phyloP scores from a whole-genome alignment of 2,113 vertebrate species.

The Rhinolophus ferrumequinum region DNA sequence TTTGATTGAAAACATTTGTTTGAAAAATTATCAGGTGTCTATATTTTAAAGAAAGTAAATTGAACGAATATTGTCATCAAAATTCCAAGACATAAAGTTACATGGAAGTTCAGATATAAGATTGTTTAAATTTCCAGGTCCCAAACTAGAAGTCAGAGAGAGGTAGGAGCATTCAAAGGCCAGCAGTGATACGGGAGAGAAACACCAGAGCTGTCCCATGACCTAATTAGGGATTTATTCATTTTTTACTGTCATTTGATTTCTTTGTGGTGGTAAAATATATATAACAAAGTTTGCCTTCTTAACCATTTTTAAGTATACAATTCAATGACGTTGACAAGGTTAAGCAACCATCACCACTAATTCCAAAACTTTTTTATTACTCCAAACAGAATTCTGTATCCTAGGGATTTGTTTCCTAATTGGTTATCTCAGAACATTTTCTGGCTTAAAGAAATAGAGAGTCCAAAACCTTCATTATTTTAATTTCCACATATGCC shows the following conservation, averaged over 20 bases:
- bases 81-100: conserved; percentile 10
- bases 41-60: conserved; percentile 19
- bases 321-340: background rate
- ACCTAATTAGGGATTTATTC: background rate
- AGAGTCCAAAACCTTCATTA: background rate
- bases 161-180: background rate
- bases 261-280: background rate
- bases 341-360: background rate
- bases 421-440: background rate
- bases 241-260: background rate
- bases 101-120: conserved; percentile 17
- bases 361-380: background rate
- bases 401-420: conserved; percentile 19
- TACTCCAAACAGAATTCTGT: background rate
- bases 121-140: background rate
- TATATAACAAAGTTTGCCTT: background rate
- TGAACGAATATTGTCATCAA: background rate
- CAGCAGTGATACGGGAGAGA: background rate
- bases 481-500: background rate
- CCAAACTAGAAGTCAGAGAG: background rate
- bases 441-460: background rate
- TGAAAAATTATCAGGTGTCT: background rate
- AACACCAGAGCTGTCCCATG: background rate
- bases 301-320: background rate
- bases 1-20: background rate